phyloP scores from a whole-genome alignment of 2,113 vertebrate genomes.

The Rousettus leschenaultii region DNA sequence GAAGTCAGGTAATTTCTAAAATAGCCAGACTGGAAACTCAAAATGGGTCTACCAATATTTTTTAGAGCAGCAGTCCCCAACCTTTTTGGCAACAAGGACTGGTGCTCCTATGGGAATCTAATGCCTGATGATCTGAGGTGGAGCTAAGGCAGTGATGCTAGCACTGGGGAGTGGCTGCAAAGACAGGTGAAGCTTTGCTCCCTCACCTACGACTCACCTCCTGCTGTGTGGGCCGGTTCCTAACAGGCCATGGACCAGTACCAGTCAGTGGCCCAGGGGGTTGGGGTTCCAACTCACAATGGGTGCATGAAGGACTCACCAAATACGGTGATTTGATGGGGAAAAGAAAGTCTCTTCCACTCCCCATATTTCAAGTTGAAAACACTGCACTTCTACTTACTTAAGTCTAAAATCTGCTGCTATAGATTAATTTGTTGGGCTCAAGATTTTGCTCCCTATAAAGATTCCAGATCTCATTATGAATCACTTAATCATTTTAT shows the following conservation, averaged over 20 bases:
- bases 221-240: no score
- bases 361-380: background rate
- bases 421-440: background rate
- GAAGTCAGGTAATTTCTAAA: background rate
- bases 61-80: background rate
- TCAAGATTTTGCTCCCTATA: background rate
- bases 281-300: background rate
- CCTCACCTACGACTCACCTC: no score
- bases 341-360: accelerated
- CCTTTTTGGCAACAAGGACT: no score
- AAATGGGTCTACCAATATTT: background rate
- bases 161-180: no score
- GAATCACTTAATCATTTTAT: background rate
- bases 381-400: background rate
- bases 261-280: no score
- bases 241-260: no score
- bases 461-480: background rate
- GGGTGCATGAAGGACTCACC: background rate
- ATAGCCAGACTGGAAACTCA: background rate
- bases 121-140: no score
- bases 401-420: background rate
- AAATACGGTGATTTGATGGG: background rate
- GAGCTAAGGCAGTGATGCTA: no score
- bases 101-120: no score
- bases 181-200: no score